Percentiles rank a stretch among this genome's conserved stretches.
These are phyloP conservation scores for Apocrypta bakeri DNA, from an alignment of 1,140 invertebrate species.

Conservation along the genomic window DNA sequence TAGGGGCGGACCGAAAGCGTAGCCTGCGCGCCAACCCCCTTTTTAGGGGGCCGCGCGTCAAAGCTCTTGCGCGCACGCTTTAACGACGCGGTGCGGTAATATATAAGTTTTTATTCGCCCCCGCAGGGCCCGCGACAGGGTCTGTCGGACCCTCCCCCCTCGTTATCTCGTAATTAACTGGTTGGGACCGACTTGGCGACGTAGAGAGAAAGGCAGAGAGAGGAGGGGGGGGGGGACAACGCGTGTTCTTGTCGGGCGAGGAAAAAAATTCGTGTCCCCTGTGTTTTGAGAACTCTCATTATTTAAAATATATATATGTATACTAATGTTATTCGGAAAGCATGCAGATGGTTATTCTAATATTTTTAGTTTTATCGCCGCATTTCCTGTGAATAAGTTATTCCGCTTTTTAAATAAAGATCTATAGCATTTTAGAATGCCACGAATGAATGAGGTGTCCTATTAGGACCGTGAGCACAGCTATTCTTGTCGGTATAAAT, in stretches of 20 bases:
- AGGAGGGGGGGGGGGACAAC: too few relatives aligned
- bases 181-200: neutral
- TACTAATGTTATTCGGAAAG: too few relatives aligned
- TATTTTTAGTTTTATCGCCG: too few relatives aligned
- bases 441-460: too few relatives aligned
- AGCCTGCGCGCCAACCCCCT: neutral
- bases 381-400: too few relatives aligned
- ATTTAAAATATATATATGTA: too few relatives aligned
- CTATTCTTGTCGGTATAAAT: too few relatives aligned
- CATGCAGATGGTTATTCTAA: too few relatives aligned
- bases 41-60: neutral
- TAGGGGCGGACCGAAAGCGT: neutral
- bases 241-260: too few relatives aligned
- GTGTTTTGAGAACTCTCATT: neutral
- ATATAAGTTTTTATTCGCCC: slow-evolving; percentile 25
- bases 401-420: too few relatives aligned
- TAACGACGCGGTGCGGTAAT: slow-evolving; percentile 20
- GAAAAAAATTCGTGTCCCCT: neutral
- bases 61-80: slow-evolving; percentile 6
- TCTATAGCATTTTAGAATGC: too few relatives aligned
- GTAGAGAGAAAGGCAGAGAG: neutral
- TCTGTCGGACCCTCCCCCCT: neutral
- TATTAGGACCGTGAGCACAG: too few relatives aligned
- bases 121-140: neutral
- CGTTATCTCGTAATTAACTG: slow-evolving; percentile 35